Conservation (phyloP, 2,888 invertebrate species). For the Caenorhabditis wallacei region DNA sequence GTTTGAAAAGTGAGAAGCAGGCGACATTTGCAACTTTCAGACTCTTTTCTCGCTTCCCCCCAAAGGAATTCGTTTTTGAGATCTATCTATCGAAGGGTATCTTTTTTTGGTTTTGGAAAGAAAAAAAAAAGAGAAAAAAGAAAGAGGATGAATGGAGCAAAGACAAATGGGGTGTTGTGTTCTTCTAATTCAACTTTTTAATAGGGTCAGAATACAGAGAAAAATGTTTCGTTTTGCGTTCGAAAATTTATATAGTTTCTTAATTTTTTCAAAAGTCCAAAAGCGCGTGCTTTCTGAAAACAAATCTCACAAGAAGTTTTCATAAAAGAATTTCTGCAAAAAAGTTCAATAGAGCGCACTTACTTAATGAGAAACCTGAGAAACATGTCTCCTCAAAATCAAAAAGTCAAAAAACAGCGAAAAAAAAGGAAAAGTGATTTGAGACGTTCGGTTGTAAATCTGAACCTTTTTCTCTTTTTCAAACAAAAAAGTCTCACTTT, state of each 20-base stretch:
- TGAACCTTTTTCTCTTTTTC: not conserved
- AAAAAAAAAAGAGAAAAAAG: not conserved
- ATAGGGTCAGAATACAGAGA: constrained; percentile 1
- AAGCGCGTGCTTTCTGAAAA: not conserved
- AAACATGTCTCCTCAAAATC: too few relatives aligned
- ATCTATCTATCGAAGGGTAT: constrained; percentile 39
- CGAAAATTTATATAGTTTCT: too few relatives aligned
- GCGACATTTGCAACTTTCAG: constrained; percentile 11
- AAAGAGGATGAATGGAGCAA: not conserved
- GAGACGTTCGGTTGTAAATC: constrained; percentile 5
- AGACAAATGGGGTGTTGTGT: too few relatives aligned
- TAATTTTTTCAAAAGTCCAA: not conserved
- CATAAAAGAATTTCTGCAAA: not conserved
- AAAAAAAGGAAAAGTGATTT: not conserved
- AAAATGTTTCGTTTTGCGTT: not conserved
- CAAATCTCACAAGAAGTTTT: not conserved
- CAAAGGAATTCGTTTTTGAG: constrained; percentile 7
- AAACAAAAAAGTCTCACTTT: not conserved
- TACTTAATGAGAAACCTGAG: too few relatives aligned
- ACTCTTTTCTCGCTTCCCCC: not conserved
- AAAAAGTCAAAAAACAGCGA: not conserved
- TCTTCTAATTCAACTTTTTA: constrained; percentile 13
- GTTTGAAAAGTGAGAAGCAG: constrained; percentile 18
- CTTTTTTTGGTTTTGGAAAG: constrained; percentile 13
- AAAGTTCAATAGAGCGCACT: too few relatives aligned